These are phyloP conservation scores for Rhombomys opimus DNA, from an alignment of 2,113 vertebrate species.

Conservation along the genomic window DNA sequence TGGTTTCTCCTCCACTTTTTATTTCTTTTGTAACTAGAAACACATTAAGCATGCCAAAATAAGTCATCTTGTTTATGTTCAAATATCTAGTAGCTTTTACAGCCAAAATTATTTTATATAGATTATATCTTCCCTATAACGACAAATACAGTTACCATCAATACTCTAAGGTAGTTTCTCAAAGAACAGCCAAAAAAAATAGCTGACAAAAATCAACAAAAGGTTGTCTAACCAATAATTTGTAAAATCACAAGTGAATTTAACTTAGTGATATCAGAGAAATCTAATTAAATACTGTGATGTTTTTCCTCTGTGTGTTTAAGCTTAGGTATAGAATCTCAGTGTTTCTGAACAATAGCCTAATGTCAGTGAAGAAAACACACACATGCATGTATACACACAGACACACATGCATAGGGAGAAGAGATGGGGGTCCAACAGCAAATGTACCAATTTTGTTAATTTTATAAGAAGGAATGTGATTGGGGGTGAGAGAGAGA, in stretches of 20 bases:
- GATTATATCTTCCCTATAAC: not conserved
- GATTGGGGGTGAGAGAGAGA: not conserved
- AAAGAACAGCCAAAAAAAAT: constrained; percentile 23
- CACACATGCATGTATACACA: not conserved
- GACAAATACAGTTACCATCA: not conserved
- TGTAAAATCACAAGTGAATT: constrained; percentile 43
- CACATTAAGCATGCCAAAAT: not conserved
- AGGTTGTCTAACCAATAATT: not conserved
- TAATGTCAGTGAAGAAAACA: constrained; percentile 12
- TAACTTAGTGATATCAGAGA: constrained; percentile 15
- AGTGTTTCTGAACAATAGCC: not conserved
- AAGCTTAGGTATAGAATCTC: not conserved
- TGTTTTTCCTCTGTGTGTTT: not conserved
- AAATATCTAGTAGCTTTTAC: constrained; percentile 26
- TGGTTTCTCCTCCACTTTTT: not conserved
- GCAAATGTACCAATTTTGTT: not conserved
- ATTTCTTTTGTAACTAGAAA: constrained; percentile 43
- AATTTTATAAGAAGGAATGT: constrained; percentile 16
- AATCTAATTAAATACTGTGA: not conserved
- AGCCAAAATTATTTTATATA: not conserved
- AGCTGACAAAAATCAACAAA: constrained; percentile 33
- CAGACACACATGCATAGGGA: not conserved
- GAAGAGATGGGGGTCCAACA: not conserved
- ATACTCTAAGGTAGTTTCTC: not conserved
- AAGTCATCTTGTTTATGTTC: not conserved